Evolutionary conservation across 2,797 vertebrate genomes (phyloP).

Genomic region (Gymnothorax javanicus): DNA sequence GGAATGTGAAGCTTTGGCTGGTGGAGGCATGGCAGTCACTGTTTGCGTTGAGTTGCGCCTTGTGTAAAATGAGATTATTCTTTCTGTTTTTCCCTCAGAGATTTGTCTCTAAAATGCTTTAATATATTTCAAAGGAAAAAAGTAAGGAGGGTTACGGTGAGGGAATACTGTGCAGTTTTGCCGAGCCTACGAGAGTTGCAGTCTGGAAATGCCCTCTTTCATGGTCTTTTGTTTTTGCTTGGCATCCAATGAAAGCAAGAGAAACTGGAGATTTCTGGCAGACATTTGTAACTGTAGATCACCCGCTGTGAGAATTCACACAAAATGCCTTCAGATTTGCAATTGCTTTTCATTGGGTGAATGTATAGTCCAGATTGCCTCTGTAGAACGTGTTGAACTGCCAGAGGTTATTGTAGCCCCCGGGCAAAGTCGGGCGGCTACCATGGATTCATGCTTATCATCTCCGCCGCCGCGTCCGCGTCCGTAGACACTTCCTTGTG

Average conservation of each 20-base stretch:
- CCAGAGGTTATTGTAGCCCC: too few species aligned
- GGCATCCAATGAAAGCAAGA: slow-evolving; percentile 6
- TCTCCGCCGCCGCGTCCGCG: too few species aligned
- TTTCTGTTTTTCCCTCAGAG: neutral
- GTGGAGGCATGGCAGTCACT: neutral
- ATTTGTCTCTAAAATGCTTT: neutral
- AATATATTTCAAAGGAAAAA: too few species aligned
- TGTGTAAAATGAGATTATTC: neutral
- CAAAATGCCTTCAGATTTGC: neutral
- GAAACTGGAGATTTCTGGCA: slow-evolving; percentile 2
- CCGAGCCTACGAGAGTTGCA: neutral
- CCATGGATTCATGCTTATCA: too few species aligned
- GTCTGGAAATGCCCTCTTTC: neutral
- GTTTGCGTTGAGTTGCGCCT: neutral
- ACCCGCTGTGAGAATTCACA: neutral
- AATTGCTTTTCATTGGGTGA: neutral
- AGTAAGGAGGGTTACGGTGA: neutral
- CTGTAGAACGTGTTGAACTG: neutral
- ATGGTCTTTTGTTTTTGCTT: neutral
- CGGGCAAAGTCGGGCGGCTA: too few species aligned
- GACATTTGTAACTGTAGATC: neutral
- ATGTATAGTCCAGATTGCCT: neutral
- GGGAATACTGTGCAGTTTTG: neutral
- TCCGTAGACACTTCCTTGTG: too few species aligned
- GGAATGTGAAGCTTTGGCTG: too few species aligned